Base-by-base conservation (phyloP, 2,797 vertebrate species). In the Oophaga sylvatica region DNA sequence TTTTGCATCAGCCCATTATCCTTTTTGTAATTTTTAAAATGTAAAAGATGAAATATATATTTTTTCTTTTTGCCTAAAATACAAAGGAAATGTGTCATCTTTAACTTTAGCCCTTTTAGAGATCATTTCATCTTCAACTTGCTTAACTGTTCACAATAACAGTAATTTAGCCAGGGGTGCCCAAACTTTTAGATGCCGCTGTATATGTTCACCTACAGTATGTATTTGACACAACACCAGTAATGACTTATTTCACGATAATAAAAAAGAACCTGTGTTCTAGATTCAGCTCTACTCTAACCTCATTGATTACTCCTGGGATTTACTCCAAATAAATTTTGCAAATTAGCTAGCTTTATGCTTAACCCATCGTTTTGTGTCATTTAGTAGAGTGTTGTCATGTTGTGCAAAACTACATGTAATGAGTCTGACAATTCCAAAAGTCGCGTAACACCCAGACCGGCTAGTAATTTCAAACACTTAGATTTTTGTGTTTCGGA, bases 351-450 rank as follows among this genome's bases (percentile, higher is more conserved):
- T 59, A 73, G 81, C 48, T 84, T 73, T 53, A 62, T 29, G 67
- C 68, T 83, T 59, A 83, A 70, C 48, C 26, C 53, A 59, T 45
- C 20, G 48, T 59, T 57, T 70, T 83, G 81, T 83, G 68, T 83
- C 68, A 83, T 83, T 83, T 71, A 83, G 57, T 71, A 71, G 67
- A 31, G 65, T 83, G 48, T 83, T 83, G 65, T 68, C 81, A 22
- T 71, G 81, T 83, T 71, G 81, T 83, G 81, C 48, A 71, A 83
- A 81, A 83, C 81, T 56, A 20, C 48, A 31, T 83, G 59, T 83
- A 83, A 83, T 71, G 81, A 71, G 81, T 57, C 48, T 31, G 48
- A 48, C 56, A 29, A 59, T 57, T 83, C 63, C 48, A 83, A 59
- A 68, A 83, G 67, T 70, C 81, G 45, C 68, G 20, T 57, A 57